phyloP scores from a whole-genome alignment of 2,797 vertebrate species.

The Macropus fuliginosus region DNA sequence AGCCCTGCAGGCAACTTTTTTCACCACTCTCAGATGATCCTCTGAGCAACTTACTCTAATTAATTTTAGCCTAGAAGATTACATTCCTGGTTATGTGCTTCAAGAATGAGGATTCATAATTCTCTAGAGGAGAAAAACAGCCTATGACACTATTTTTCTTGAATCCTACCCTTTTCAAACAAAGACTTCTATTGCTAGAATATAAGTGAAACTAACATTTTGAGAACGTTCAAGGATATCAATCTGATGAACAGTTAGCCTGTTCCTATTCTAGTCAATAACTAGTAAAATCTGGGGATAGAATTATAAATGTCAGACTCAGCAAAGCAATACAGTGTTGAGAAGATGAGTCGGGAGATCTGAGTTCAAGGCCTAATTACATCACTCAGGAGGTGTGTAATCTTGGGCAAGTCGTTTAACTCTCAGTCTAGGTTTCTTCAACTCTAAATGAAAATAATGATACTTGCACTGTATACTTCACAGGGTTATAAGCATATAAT shows the following conservation, averaged over 20 bases:
- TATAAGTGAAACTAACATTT: conserved; percentile 50
- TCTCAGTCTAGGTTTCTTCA: not conserved
- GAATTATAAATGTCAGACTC: not conserved
- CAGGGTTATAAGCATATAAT: not conserved
- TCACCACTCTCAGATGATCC: conserved; percentile 70
- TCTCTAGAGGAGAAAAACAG: conserved; percentile 57
- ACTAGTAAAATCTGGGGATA: not conserved
- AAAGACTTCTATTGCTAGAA: conserved; percentile 46
- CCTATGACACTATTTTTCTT: conserved; percentile 49
- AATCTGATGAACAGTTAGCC: conserved; percentile 33
- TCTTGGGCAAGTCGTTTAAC: not conserved
- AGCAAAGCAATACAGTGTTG: not conserved
- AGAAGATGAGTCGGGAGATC: not conserved
- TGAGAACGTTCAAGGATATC: conserved; percentile 8
- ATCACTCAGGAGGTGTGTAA: not conserved
- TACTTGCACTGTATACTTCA: not conserved
- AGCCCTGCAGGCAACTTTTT: conserved; percentile 71
- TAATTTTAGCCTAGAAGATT: conserved; percentile 73
- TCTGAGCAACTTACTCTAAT: conserved; percentile 81
- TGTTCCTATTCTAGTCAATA: not conserved
- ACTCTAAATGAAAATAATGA: not conserved
- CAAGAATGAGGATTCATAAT: conserved; percentile 52
- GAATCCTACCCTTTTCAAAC: conserved; percentile 55
- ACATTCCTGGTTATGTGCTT: conserved; percentile 69
- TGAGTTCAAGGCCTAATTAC: not conserved